Conservation (phyloP, 1,140 invertebrate species). For the Diabrotica virgifera region DNA sequence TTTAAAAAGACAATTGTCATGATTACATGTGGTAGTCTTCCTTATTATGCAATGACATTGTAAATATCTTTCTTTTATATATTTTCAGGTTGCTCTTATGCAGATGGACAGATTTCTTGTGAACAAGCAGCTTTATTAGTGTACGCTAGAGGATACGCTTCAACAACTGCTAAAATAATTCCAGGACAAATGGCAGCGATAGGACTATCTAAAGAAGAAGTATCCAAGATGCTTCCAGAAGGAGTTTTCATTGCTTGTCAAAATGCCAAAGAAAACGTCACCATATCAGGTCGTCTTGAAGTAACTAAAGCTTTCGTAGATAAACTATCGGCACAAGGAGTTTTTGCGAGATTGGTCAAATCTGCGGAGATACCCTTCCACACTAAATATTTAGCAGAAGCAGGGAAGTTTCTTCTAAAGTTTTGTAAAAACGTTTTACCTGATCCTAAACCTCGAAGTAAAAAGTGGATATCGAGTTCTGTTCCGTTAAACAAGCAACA, state of each 20-base stretch:
- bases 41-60: no score
- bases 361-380: slow-evolving; percentile 81
- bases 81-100: slow-evolving; percentile 74
- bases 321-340: slow-evolving; percentile 63
- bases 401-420: slow-evolving; percentile 68
- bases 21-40: no score
- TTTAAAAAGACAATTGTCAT: no score
- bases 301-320: slow-evolving; percentile 65
- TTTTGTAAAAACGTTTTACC: slow-evolving; percentile 70
- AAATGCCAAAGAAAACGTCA: slow-evolving; percentile 77
- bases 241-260: slow-evolving; percentile 78
- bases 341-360: slow-evolving; percentile 80
- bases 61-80: neutral
- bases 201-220: slow-evolving; percentile 51
- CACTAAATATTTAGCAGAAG: slow-evolving; percentile 70
- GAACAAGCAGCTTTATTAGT: slow-evolving; percentile 79
- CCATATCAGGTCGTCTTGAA: slow-evolving; percentile 77
- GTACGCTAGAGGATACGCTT: slow-evolving; percentile 80
- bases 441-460: slow-evolving; percentile 64
- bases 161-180: slow-evolving; percentile 71
- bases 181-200: slow-evolving; percentile 81
- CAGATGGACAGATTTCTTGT: slow-evolving; percentile 76
- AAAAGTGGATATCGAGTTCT: slow-evolving; percentile 84
- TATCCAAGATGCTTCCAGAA: slow-evolving; percentile 58
- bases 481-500: slow-evolving; percentile 75